These are phyloP conservation scores for Heliconius sara DNA, from an alignment of 2,888 invertebrate genomes.

Conservation along the genomic window DNA sequence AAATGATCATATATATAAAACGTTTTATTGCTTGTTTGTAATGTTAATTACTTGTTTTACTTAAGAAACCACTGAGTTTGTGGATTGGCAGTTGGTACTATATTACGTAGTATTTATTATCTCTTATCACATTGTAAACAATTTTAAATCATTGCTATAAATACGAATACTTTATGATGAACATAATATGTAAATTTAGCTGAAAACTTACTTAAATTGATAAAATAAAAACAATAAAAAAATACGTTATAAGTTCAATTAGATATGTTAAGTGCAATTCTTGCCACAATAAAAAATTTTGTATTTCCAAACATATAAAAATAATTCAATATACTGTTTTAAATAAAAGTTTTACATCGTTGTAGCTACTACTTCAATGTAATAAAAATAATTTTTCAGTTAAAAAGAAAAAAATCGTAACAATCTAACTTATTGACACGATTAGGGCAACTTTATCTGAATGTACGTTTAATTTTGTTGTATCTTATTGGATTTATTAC, in stretches of 20 bases:
- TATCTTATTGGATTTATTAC: background rate
- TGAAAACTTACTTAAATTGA: background rate
- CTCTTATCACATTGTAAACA: constrained; percentile 1
- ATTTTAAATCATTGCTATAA: background rate
- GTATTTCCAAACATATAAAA: too few relatives aligned
- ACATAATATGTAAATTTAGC: background rate
- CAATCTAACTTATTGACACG: background rate
- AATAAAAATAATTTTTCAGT: too few relatives aligned
- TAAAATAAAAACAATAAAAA: background rate
- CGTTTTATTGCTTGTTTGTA: background rate
- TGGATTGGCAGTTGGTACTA: background rate
- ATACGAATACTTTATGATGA: background rate
- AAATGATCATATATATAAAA: too few relatives aligned
- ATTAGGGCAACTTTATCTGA: background rate
- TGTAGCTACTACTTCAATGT: too few relatives aligned
- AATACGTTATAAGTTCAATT: background rate
- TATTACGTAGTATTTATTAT: background rate
- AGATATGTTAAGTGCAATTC: too few relatives aligned
- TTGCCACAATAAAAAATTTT: too few relatives aligned
- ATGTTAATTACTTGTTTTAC: background rate
- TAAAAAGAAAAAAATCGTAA: too few relatives aligned
- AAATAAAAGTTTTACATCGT: too few relatives aligned
- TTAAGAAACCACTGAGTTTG: background rate
- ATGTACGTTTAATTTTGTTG: background rate
- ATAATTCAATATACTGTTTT: too few relatives aligned